Base-by-base conservation (phyloP, 2,797 vertebrate species). In the Varecia variegata region DNA sequence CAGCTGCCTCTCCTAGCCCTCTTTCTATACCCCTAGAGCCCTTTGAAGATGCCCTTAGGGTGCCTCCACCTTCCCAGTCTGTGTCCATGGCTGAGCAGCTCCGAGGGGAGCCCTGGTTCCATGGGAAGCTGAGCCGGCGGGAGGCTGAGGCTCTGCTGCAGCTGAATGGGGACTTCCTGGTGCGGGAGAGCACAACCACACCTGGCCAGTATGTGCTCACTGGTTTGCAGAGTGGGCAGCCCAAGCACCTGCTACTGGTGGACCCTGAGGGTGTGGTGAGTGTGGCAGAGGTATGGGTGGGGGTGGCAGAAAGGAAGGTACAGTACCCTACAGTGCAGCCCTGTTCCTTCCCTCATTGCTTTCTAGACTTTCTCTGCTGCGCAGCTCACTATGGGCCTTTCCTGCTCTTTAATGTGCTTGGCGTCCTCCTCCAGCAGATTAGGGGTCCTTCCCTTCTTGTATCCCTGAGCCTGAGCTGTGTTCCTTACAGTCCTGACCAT, bases 221-320 rank as follows among this genome's bases (percentile, higher is more conserved):
- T 0, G 99, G 99, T 21, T 98, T 99, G 97, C 99, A 99, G 98
- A 99, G 99, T 0, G 99, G 99, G 45, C 99, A 99, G 97, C 98
- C 99, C 96, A 99, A 99, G 97, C 99, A 99, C 97, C 98, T 99
- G 96, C 99, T 99, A 9, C 99, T 99, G 3, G 99, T 99, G 0
- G 99, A 99, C 96, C 99, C 99, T 0, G 99, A 99, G 97, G 99
- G 99, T 97, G 99, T 99, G 99, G 99, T 99, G 97, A 99, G 99
- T 96, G 25, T 7, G 13, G 18, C 40, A 7, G 71, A 23, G 35
- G 27, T 21, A 2, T 32, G 10, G 58, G 71, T 6, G 21, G 43
- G 43, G 9, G 5, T 25, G 32, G 70, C 38, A 52, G 52, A 35
- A 67, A 43, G 77, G 65, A 30, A 30, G 10, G n/a, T 0, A 18